Conservation (phyloP, 2,888 invertebrate species). For the Hirudinaria manillensis region DNA sequence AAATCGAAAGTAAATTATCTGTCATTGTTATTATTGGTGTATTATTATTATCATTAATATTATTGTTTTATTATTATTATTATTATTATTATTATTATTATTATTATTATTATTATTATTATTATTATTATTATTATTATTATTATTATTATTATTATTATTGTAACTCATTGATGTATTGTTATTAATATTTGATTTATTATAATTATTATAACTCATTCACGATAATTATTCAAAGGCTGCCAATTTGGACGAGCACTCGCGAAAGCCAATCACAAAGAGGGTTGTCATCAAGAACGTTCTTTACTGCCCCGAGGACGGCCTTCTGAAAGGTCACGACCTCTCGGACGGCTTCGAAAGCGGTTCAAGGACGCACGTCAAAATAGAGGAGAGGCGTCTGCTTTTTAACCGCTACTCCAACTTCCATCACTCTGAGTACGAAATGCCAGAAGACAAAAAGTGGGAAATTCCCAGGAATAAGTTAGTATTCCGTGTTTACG, state of each 20-base stretch:
- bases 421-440: slow-evolving; percentile 70
- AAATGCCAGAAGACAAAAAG: slow-evolving; percentile 85
- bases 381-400: slow-evolving; percentile 58
- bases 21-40: too few species aligned
- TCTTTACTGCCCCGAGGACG: slow-evolving; percentile 16
- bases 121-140: too few species aligned
- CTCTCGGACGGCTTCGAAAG: slow-evolving; percentile 27
- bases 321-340: neutral
- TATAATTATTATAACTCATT: neutral
- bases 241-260: neutral
- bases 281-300: slow-evolving; percentile 50
- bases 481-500: slow-evolving; percentile 36
- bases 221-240: neutral
- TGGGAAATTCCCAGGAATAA: slow-evolving; percentile 86
- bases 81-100: too few species aligned
- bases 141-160: neutral
- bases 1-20: slow-evolving; percentile 12
- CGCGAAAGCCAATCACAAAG: slow-evolving; percentile 42
- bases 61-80: too few species aligned
- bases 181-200: too few species aligned
- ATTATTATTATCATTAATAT: too few species aligned
- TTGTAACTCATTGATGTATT: neutral
- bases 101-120: too few species aligned
- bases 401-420: neutral
- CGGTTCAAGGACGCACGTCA: slow-evolving; percentile 64